These are phyloP conservation scores for Sycophila sp. DNA, from an alignment of 1,140 invertebrate genomes.

Conservation along the genomic window DNA sequence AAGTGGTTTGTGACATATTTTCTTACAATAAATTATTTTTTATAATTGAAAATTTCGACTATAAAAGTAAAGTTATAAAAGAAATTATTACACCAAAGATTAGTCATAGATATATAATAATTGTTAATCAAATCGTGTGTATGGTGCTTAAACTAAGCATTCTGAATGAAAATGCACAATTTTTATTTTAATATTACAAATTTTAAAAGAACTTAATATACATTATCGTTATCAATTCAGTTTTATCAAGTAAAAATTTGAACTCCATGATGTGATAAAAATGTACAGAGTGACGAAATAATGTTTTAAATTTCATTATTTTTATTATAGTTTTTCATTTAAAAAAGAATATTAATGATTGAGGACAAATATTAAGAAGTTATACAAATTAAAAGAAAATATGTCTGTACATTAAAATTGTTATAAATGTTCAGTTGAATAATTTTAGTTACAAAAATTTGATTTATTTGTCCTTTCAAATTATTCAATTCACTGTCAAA, in stretches of 20 bases:
- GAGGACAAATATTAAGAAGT: neutral
- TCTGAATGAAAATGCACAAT: conserved; percentile 16
- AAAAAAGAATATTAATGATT: neutral
- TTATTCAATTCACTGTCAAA: conserved; percentile 17
- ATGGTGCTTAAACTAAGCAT: too few relatives aligned
- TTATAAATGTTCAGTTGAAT: neutral
- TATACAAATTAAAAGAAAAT: neutral
- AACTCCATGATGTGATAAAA: conserved; percentile 12
- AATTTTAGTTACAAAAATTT: conserved; percentile 10
- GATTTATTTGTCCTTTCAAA: neutral
- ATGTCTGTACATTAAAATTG: conserved; percentile 10
- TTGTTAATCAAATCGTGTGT: too few relatives aligned
- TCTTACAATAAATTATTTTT: conserved; percentile 2
- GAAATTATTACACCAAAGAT: too few relatives aligned
- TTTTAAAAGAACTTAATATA: conserved; percentile 2
- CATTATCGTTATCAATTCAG: neutral
- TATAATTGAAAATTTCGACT: conserved; percentile 9
- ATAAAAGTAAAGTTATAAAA: conserved; percentile 21
- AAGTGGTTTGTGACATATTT: conserved; percentile 24
- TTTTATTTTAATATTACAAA: conserved; percentile 2
- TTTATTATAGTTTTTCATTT: neutral
- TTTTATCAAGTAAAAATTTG: conserved; percentile 8
- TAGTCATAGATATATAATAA: too few relatives aligned
- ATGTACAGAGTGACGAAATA: neutral
- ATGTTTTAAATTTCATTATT: conserved; percentile 15